These are phyloP conservation scores for Timema cristinae DNA, from an alignment of 2,888 invertebrate genomes.

Conservation along the genomic window DNA sequence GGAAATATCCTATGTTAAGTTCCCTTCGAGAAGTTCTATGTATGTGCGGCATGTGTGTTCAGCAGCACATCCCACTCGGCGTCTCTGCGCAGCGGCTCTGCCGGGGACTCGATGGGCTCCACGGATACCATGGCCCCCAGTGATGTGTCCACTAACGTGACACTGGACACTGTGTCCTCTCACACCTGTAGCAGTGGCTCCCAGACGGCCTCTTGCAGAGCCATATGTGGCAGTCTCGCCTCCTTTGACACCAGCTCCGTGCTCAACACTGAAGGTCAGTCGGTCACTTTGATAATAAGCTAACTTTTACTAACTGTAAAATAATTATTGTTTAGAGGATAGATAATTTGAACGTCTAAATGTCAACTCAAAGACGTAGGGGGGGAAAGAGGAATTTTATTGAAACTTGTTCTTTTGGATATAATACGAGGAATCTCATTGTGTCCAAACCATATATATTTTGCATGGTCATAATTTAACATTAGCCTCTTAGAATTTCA, in stretches of 20 bases:
- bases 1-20: background rate
- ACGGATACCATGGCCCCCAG: constrained; percentile 54
- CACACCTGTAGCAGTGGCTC: constrained; percentile 46
- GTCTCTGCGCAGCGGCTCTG: constrained; percentile 27
- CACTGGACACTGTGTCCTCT: constrained; percentile 52
- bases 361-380: too few species aligned
- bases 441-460: too few species aligned
- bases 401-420: too few species aligned
- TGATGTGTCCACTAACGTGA: constrained; percentile 52
- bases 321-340: too few species aligned
- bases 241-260: constrained; percentile 50
- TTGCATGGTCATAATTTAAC: too few species aligned
- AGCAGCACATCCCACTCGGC: constrained; percentile 46
- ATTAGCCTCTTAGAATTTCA: too few species aligned
- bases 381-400: too few species aligned
- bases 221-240: constrained; percentile 53
- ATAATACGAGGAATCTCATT: too few species aligned
- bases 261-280: constrained; percentile 53
- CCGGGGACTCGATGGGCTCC: constrained; percentile 46
- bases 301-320: too few species aligned
- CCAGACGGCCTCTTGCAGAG: constrained; percentile 50
- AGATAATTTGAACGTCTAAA: too few species aligned
- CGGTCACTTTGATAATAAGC: too few species aligned
- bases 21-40: background rate
- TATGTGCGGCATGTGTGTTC: background rate